Base-by-base conservation (phyloP, 2,797 vertebrate genomes). In the Sphenodon punctatus region DNA sequence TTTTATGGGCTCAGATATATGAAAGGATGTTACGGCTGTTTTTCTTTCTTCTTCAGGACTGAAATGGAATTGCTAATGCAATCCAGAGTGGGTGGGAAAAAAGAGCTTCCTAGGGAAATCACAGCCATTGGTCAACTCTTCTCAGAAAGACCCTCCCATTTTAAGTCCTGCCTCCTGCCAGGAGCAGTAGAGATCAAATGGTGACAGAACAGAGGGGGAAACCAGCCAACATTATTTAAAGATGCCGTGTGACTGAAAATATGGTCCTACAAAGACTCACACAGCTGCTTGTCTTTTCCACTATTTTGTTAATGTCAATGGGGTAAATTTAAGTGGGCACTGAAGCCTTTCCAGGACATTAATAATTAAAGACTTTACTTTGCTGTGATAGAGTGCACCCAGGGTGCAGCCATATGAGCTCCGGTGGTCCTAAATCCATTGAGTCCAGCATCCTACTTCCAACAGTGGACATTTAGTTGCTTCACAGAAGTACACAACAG, bases 31-130 rank as follows among this genome's bases (percentile, higher is more conserved):
- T 25, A 30, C 39, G 53, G 72, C 65, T 22, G 4, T 72, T 42
- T 80, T 71, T 74, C 14, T 80, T 66, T 30, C 71, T 69, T 34
- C 11, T 69, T 23, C 9, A 27, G 2, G 22, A 38, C 23, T 75
- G 14, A 55, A 48, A 41, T 60, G 61, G 48, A 72, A 64, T 32
- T 55, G 58, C 34, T 17, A 19, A 30, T n/a, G n/a, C n/a, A n/a
- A n/a, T n/a, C n/a, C n/a, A n/a, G n/a, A 30, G 27, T 17, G 27
- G 23, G 12, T 36, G 42, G 17, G 19, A 11, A 13, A 43, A 53
- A 55, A 48, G 45, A 67, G 10, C 38, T 83, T 76, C 36, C 45
- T 42, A 5, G 4, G 10, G 17, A 74, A 75, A 71, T 64, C 13
- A 17, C 22, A 63, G 1, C 51, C 86, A 39, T 46, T 36, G 36